Percentiles rank a stretch among this genome's conserved stretches.
phyloP scores from a whole-genome alignment of 1,140 invertebrate genomes.

The Homarus americanus region DNA sequence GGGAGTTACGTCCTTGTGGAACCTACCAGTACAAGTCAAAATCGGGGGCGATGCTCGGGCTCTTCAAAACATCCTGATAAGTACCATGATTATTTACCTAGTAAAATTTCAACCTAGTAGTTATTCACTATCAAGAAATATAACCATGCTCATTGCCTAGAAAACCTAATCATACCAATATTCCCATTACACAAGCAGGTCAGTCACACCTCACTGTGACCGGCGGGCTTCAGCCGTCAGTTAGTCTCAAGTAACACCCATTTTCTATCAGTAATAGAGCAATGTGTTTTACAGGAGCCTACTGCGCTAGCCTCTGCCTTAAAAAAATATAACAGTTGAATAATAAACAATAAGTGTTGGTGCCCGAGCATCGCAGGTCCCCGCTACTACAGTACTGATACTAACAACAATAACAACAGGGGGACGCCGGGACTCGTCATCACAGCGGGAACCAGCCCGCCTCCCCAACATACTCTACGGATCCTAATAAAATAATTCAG shows the following conservation, averaged over 20 bases:
- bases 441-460: conserved; percentile 52
- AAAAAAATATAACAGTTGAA: not conserved
- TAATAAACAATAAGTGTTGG: not conserved
- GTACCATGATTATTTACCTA: not conserved
- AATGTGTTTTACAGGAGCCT: not conserved
- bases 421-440: conserved; percentile 5
- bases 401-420: conserved; percentile 22
- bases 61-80: not conserved
- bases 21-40: conserved; percentile 56
- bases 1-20: conserved; percentile 63
- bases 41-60: conserved; percentile 47
- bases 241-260: too few relatives aligned
- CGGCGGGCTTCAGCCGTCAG: too few relatives aligned
- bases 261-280: not conserved
- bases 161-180: not conserved
- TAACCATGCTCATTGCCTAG: not conserved
- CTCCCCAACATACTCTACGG: conserved; percentile 13
- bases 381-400: conserved; percentile 5
- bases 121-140: not conserved
- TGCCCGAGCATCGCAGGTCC: conserved; percentile 18
- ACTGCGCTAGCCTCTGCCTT: not conserved
- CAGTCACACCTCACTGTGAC: too few relatives aligned
- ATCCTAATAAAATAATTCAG: not conserved
- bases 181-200: too few relatives aligned
- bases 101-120: not conserved